Conservation (phyloP, 92 coral and sea anemone genomes). For the Porites evermanni region DNA sequence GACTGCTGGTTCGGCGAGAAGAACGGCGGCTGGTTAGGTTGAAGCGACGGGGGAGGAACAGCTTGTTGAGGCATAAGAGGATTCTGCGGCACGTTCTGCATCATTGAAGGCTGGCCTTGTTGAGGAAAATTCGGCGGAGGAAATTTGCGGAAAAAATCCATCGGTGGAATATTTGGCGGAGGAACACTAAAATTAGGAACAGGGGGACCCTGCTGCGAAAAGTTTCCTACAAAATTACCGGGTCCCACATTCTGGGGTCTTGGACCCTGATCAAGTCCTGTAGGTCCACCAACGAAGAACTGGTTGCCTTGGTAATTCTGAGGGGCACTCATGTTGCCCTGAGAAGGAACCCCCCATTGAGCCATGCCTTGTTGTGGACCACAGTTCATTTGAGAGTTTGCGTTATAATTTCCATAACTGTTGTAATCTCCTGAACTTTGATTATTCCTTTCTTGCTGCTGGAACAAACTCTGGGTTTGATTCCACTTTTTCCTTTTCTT, state of each 20-base stretch:
- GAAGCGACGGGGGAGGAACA: conserved; percentile 39
- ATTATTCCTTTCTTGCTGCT: conserved; percentile 50
- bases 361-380: conserved; percentile 37
- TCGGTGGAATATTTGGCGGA: conserved; percentile 79
- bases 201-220: conserved; percentile 13
- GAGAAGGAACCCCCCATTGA: conserved; percentile 73
- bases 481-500: conserved; percentile 72
- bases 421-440: conserved; percentile 42
- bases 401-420: conserved; percentile 4
- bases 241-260: conserved; percentile 49
- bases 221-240: conserved; percentile 22
- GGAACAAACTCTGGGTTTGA: conserved; percentile 26
- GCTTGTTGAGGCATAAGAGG: conserved; percentile 26
- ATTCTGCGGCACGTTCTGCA: conserved; percentile 19
- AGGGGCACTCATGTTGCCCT: conserved; percentile 49
- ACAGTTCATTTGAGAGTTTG: conserved; percentile 29
- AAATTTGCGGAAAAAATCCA: conserved; percentile 73
- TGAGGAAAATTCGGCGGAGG: conserved; percentile 81
- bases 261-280: conserved; percentile 46
- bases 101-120: conserved; percentile 45
- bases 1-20: conserved; percentile 60
- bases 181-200: conserved; percentile 68
- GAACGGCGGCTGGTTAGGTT: conserved; percentile 21
- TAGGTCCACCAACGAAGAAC: conserved; percentile 46
- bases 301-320: conserved; percentile 55